Evolutionary conservation across 2,888 invertebrate genomes (phyloP).

Genomic region (Agriopis leucophaearia): DNA sequence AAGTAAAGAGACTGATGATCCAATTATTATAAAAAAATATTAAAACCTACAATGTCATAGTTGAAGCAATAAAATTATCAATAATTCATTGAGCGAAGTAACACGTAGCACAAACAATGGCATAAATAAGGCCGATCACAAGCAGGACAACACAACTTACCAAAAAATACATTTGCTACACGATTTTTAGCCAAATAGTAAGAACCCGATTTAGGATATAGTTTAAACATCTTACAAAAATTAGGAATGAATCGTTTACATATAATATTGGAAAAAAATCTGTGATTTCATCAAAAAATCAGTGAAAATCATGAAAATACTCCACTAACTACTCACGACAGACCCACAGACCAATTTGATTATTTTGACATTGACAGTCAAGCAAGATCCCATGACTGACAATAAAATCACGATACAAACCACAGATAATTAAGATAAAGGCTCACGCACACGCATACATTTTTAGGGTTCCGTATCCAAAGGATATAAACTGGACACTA

Average conservation of each 20-base stretch:
- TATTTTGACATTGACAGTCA: background rate
- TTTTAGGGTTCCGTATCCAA: too few species aligned
- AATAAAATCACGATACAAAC: too few species aligned
- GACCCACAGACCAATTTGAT: too few species aligned
- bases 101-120: constrained; percentile 22
- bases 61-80: background rate
- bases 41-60: background rate
- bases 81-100: background rate
- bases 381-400: background rate
- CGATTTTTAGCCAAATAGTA: constrained; percentile 29
- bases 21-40: background rate
- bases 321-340: too few species aligned
- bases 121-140: constrained; percentile 9
- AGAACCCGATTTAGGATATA: constrained; percentile 37
- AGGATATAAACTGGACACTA: too few species aligned
- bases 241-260: constrained; percentile 7
- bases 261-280: background rate
- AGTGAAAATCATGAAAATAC: too few species aligned
- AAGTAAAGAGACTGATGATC: background rate
- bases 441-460: too few species aligned
- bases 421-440: too few species aligned
- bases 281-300: constrained; percentile 2
- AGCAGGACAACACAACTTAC: constrained; percentile 33
- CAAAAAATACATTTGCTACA: constrained; percentile 31
- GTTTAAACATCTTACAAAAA: constrained; percentile 40